phyloP scores from a whole-genome alignment of 2,113 vertebrate species.

The Pomatostomus ruficeps region DNA sequence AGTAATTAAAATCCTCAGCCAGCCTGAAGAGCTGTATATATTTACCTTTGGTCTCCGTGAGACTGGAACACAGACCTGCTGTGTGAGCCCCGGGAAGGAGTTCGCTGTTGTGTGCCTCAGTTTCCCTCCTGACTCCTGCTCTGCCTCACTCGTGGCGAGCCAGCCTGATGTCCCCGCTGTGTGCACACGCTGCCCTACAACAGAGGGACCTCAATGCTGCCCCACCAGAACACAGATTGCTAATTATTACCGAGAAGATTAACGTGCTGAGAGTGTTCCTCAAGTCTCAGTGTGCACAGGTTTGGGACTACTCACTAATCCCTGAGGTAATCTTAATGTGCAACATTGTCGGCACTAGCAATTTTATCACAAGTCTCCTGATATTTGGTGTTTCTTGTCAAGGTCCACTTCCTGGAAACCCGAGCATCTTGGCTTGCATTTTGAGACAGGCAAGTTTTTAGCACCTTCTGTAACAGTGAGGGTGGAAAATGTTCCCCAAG shows the following conservation, averaged over 20 bases:
- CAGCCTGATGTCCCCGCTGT: background rate
- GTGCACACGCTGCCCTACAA: background rate
- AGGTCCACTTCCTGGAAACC: constrained; percentile 17
- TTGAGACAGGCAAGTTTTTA: constrained; percentile 18
- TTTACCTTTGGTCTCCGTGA: background rate
- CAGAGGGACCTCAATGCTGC: background rate
- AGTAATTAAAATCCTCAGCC: background rate
- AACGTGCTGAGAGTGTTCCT: constrained; percentile 4
- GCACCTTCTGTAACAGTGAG: background rate
- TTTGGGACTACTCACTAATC: background rate
- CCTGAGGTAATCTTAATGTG: background rate
- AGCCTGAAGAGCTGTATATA: background rate
- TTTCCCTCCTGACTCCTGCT: background rate
- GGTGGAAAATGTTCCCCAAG: background rate
- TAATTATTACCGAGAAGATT: constrained; percentile 39
- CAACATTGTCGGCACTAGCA: background rate
- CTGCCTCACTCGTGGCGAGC: background rate
- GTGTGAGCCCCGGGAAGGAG: background rate
- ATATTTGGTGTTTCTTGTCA: constrained; percentile 12
- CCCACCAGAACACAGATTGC: background rate
- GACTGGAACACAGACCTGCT: background rate
- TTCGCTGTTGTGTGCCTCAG: background rate
- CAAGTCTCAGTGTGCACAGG: background rate
- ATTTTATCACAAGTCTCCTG: constrained; percentile 30
- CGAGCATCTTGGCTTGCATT: constrained; percentile 8